These are phyloP conservation scores for Trichogramma evanescens DNA, from an alignment of 2,888 invertebrate species.

Conservation along the genomic window DNA sequence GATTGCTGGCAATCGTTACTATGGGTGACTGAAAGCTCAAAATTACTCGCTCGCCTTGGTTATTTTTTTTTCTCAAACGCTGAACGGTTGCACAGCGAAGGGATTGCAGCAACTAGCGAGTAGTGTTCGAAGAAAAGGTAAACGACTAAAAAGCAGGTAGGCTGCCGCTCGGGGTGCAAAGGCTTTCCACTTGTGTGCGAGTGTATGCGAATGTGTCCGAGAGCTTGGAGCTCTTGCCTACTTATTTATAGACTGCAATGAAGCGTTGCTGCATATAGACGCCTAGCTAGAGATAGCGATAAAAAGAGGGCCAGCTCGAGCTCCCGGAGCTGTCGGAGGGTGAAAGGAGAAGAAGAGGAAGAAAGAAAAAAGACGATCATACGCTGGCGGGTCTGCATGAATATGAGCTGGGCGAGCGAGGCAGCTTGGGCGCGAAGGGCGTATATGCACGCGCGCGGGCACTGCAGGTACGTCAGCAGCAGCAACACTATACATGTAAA, in stretches of 20 bases:
- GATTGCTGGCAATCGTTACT: no score
- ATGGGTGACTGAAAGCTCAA: neutral
- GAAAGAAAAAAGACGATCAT: conserved; percentile 13
- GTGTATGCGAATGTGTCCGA: no score
- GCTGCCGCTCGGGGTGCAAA: neutral
- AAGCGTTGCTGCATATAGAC: conserved; percentile 20
- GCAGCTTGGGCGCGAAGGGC: conserved; percentile 6
- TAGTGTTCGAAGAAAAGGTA: neutral
- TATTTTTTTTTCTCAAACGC: neutral
- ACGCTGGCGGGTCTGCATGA: neutral
- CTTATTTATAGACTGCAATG: conserved; percentile 27
- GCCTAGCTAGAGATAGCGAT: conserved; percentile 22
- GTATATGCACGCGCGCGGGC: neutral
- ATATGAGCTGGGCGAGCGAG: neutral
- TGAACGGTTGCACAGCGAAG: neutral
- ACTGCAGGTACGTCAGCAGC: no score
- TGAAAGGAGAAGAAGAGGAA: conserved; percentile 17
- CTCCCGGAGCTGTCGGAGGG: conserved; percentile 1
- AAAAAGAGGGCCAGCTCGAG: conserved; percentile 16
- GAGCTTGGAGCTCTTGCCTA: conserved; percentile 8
- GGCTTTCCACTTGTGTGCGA: no score
- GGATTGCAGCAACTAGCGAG: neutral
- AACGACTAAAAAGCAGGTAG: neutral
- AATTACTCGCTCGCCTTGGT: neutral
- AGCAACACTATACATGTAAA: no score